phyloP scores from a whole-genome alignment of 2,797 vertebrate species.

The Pelobates cultripes region DNA sequence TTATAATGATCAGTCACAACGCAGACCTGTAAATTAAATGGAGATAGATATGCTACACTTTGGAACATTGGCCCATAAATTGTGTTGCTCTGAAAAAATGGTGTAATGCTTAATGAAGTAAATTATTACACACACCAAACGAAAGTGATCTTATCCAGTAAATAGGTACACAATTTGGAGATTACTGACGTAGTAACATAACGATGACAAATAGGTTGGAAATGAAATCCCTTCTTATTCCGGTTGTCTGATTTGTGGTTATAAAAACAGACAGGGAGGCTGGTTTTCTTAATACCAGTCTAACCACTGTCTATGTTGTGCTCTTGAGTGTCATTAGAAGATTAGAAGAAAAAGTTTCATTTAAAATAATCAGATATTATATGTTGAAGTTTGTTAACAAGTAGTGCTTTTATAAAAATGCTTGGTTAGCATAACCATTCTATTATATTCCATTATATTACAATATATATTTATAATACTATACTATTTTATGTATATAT shows the following conservation, averaged over 20 bases:
- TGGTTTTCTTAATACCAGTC: slow-evolving; percentile 62
- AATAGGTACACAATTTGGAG: slow-evolving; percentile 59
- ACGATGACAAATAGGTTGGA: slow-evolving; percentile 61
- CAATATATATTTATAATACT: no score
- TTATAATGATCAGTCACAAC: slow-evolving; percentile 77
- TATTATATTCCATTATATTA: no score
- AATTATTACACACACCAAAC: background rate
- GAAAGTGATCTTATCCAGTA: background rate
- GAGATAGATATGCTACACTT: background rate
- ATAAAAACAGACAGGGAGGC: slow-evolving; percentile 60
- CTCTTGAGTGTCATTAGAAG: slow-evolving; percentile 19
- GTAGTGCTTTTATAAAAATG: no score
- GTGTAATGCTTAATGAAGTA: no score
- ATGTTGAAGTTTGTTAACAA: background rate
- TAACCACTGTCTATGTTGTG: slow-evolving; percentile 62
- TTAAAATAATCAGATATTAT: background rate
- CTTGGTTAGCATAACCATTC: no score
- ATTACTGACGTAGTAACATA: slow-evolving; percentile 54
- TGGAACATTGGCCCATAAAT: background rate
- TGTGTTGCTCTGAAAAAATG: background rate
- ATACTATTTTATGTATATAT: no score
- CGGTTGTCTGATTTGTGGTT: slow-evolving; percentile 64
- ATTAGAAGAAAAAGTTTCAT: background rate
- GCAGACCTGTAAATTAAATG: slow-evolving; percentile 67
- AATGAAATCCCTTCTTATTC: slow-evolving; percentile 67